A percentile compares a stretch with the other conserved stretches of the same genome.
These are phyloP conservation scores for Fukomys damarensis DNA, from an alignment of 2,113 vertebrate species.

Conservation along the genomic window DNA sequence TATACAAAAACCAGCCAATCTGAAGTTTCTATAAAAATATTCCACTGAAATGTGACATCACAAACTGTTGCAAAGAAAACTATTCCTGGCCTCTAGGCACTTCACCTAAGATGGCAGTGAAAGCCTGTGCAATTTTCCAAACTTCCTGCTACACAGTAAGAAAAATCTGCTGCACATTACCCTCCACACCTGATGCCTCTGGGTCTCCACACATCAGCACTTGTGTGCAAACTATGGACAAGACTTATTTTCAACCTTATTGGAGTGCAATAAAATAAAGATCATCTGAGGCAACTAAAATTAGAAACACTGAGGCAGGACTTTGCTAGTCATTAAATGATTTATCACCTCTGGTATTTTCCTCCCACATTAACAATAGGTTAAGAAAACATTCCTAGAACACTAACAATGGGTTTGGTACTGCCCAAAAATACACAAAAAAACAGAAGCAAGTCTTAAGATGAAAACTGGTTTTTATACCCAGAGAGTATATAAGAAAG, in stretches of 20 bases:
- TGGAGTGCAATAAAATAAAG: not conserved
- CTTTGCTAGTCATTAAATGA: not conserved
- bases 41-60: not conserved
- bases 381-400: conserved; percentile 37
- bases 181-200: not conserved
- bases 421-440: conserved; percentile 33
- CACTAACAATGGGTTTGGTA: conserved; percentile 30
- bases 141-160: not conserved
- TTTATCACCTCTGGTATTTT: not conserved
- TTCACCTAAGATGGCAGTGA: not conserved
- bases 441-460: conserved; percentile 11
- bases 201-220: not conserved
- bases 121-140: not conserved
- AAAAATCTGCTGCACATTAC: not conserved
- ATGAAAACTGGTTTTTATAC: not conserved
- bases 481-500: not conserved
- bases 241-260: not conserved
- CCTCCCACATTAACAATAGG: conserved; percentile 20
- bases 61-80: not conserved
- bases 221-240: not conserved
- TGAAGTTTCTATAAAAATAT: not conserved
- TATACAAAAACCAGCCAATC: not conserved
- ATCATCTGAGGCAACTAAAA: not conserved
- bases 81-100: not conserved
- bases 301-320: not conserved